Evolutionary conservation across 1,140 invertebrate genomes (phyloP), one percentile per base, ranked within the genome.

Genomic region (Liolophura sinensis): DNA sequence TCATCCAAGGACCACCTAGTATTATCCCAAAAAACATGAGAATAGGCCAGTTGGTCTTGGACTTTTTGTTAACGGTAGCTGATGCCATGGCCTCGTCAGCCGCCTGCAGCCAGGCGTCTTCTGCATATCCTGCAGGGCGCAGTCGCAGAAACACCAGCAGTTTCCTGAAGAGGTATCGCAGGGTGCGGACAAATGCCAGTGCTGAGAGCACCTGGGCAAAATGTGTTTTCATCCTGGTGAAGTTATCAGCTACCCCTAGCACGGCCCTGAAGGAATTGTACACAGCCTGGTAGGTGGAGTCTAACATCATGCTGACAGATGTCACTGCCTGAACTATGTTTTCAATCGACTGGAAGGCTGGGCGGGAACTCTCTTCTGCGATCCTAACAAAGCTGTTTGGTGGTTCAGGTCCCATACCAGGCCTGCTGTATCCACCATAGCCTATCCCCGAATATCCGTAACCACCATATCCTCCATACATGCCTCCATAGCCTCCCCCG

Each of bases 221-320:
- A 71, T 96, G 89, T 15, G 89, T 88, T 63, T 92, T 89, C 60
- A 98, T 82, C 70, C 92, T 86, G 7, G 92, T 91, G 85, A 98
- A 92, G 85, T 97, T 96, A 71, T 98, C 95, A 47, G 95, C 95
- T 1, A 98, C 95, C 60, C 94, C 94, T 48, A 98, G 86, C 71
- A 98, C 93, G 54, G 96, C 96, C 77, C 93, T 87, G 82, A 98
- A 98, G 9, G 96, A 97, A 82, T 91, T 96, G 16, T 95, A 93
- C 73, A 98, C 88, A 22, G 96, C 95, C 84, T 93, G 91, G 81
- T 95, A 97, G 67, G 96, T 97, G 18, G 95, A 97, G 78, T 98
- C 96, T 46, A 98, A 84, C 93, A 99, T 97, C 88, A 96, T 95
- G 25, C 94, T 93, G 14, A 99, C 89, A 57, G 96, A 96, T 27